phyloP scores from a whole-genome alignment of 2,113 vertebrate species.

The Zosterops lateralis region DNA sequence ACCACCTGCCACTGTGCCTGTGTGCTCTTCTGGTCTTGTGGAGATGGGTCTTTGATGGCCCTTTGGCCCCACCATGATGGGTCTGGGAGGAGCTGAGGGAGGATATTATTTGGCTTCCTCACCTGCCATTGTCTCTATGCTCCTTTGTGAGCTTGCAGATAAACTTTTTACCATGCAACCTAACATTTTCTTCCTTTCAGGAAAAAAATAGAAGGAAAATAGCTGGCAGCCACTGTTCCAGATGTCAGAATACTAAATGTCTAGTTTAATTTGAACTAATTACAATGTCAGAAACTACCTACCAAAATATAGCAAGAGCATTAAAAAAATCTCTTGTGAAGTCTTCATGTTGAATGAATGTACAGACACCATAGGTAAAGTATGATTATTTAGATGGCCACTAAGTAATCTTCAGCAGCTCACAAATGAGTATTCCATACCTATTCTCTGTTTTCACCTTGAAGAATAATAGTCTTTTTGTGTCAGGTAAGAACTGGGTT shows the following conservation, averaged over 20 bases:
- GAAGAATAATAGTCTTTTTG: background rate
- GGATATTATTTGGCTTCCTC: background rate
- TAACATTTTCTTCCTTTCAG: background rate
- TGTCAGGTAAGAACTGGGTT: background rate
- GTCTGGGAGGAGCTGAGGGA: background rate
- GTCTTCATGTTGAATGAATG: background rate
- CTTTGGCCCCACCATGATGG: background rate
- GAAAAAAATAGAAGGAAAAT: background rate
- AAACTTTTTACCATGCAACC: background rate
- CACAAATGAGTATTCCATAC: background rate
- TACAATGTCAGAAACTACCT: background rate
- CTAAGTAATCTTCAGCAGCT: background rate
- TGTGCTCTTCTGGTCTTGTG: background rate
- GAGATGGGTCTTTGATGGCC: background rate
- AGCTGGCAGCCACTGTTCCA: background rate
- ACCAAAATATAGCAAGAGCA: background rate
- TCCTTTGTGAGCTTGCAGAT: background rate
- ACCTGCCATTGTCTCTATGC: background rate
- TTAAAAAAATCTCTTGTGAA: background rate
- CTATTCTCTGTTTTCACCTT: background rate
- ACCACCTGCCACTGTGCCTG: background rate
- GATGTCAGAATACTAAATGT: background rate
- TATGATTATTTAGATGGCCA: background rate
- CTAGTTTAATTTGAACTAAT: background rate
- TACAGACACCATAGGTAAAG: background rate